Percentiles rank a stretch among this genome's conserved stretches.
Conservation (phyloP, 2,113 vertebrate species). For the Sturnira hondurensis region DNA sequence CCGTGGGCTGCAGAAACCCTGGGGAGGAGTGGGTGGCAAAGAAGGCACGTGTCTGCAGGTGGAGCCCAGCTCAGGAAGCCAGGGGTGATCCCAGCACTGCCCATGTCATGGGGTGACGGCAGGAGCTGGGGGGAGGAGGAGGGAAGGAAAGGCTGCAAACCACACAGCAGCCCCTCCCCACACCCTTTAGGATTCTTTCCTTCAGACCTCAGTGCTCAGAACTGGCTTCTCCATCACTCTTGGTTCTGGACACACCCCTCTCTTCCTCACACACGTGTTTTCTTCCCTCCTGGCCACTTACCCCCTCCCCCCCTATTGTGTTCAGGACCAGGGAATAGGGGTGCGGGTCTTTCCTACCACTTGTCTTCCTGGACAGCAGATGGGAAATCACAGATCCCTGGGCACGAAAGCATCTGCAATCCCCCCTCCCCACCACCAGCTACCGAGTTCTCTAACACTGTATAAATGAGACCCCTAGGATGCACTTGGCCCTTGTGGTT, state of each 20-base stretch:
- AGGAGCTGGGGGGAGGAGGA: background rate
- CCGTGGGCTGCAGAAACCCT: constrained; percentile 47
- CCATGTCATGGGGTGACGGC: too few species aligned
- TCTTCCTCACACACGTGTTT: background rate
- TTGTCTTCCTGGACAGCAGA: background rate
- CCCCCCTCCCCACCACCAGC: background rate
- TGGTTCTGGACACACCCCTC: background rate
- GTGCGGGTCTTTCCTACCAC: background rate
- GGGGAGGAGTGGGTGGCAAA: background rate
- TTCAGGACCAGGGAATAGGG: background rate
- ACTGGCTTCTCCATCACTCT: background rate
- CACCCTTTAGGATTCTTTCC: background rate
- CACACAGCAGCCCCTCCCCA: background rate
- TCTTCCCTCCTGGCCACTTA: background rate
- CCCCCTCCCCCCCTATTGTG: rapidly evolving
- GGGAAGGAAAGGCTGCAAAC: background rate
- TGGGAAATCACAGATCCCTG: background rate
- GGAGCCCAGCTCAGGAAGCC: background rate
- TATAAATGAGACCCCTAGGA: background rate
- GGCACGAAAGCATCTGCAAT: background rate
- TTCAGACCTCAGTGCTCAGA: background rate
- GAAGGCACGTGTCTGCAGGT: background rate
- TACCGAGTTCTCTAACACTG: background rate
- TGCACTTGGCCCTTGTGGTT: background rate
- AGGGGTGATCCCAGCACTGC: background rate